phyloP scores from a whole-genome alignment of 2,797 vertebrate genomes.

The Zalophus californianus region DNA sequence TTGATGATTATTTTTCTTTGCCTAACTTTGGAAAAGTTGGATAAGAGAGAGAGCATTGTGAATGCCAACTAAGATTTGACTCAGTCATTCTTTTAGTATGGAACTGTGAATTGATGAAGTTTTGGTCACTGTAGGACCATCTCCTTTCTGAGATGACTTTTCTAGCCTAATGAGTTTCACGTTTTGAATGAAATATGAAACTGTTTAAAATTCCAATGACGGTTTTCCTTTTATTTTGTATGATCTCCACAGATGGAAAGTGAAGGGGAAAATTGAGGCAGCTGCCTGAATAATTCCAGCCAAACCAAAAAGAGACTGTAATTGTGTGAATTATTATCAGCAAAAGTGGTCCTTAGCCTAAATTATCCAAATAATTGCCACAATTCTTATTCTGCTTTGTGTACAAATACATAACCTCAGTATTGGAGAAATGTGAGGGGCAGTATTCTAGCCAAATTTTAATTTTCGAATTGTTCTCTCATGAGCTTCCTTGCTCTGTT shows the following conservation, averaged over 20 bases:
- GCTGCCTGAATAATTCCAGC: conserved; percentile 3
- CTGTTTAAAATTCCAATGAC: conserved; percentile 22
- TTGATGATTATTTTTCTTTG: conserved; percentile 43
- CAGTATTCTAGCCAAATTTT: conserved; percentile 13
- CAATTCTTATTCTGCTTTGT: background rate
- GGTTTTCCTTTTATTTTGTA: conserved; percentile 51
- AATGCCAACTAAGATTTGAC: background rate
- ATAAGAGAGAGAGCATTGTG: background rate
- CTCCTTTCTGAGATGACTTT: background rate
- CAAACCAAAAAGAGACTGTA: background rate
- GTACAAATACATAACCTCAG: background rate
- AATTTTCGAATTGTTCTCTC: conserved; percentile 44
- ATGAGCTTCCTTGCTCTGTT: background rate
- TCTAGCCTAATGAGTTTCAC: background rate
- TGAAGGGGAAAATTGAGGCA: background rate
- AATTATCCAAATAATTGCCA: conserved; percentile 21
- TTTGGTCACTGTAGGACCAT: background rate
- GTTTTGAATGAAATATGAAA: conserved; percentile 52
- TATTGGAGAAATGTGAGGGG: background rate
- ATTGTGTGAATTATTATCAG: background rate
- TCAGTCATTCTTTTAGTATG: background rate
- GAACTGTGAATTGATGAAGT: background rate
- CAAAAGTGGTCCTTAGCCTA: background rate
- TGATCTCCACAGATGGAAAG: conserved; percentile 5
- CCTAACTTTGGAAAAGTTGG: background rate